Evolutionary conservation across 2,888 invertebrate genomes (phyloP).

Genomic region (Cabera pusaria): DNA sequence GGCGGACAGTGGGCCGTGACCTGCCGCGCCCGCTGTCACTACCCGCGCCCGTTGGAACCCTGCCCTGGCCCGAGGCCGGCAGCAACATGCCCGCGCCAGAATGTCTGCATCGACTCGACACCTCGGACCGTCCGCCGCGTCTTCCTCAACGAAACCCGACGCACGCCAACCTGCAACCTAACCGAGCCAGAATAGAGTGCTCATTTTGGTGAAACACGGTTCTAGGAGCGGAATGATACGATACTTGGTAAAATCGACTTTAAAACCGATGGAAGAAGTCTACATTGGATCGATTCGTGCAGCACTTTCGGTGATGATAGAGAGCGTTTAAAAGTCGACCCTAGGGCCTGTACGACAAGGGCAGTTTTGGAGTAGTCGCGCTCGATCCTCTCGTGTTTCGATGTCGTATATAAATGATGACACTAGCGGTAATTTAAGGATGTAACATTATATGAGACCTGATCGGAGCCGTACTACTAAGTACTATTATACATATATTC

Average conservation of each 20-base stretch:
- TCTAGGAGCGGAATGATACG: neutral
- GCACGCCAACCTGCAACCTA: conserved; percentile 5
- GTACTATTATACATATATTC: no score
- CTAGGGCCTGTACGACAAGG: neutral
- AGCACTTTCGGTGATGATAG: conserved; percentile 1
- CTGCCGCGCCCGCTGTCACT: no score
- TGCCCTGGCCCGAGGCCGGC: conserved; percentile 14
- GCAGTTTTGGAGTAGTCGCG: neutral
- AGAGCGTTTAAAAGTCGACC: conserved; percentile 1
- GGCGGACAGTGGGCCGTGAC: no score
- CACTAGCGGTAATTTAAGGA: conserved; percentile 10
- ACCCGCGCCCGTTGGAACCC: conserved; percentile 8
- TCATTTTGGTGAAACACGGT: neutral
- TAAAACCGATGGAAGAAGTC: conserved; percentile 5
- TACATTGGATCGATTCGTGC: conserved; percentile 4
- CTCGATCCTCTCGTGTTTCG: conserved; percentile 10
- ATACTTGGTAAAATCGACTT: conserved; percentile 3
- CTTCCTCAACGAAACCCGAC: conserved; percentile 4
- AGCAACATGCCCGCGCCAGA: conserved; percentile 15
- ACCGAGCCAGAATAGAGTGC: neutral
- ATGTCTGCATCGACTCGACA: conserved; percentile 19
- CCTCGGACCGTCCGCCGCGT: conserved; percentile 12
- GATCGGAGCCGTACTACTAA: neutral
- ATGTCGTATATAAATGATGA: conserved; percentile 18
- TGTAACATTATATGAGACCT: conserved; percentile 9